Base-by-base conservation (phyloP, 2,888 invertebrate genomes). In the Esperia sulphurella region DNA sequence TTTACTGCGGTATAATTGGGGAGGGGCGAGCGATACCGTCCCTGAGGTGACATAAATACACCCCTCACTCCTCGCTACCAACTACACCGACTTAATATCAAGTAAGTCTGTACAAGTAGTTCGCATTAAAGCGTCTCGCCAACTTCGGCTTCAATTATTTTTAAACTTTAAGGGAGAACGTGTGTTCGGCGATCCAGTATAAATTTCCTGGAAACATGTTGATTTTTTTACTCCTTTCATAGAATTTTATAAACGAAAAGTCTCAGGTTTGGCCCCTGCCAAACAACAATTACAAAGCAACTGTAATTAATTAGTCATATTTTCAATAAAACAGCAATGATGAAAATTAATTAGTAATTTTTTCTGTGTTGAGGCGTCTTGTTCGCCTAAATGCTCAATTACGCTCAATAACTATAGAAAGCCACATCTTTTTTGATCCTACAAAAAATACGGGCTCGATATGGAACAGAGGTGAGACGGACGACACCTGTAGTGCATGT, bases 1-100 rank as follows among this genome's bases (percentile, higher is more conserved):
- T 88, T 89, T 89, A 89, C 88, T 89, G 88, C 87, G 88, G 88
- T 88, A 89, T 89, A 89, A 89, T 89, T 89, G 89, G 88, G 88
- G 83, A 83, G 88, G 89, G 85, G 86, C 79, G 85, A 83, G 80
- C 77, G 78, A 71, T 75, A 63, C 76, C 75, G 86, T 89, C 88
- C 89, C 89, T 69, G 82, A 89, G 89, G 89, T 88, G 88, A 88
- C 88, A 89, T 89, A 89, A 89, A 88, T 87, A 86, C 84, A 74
- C 80, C 80, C 84, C 84, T 75, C 65, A 61, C 76, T 69, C 74
- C 71, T 63, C 65, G 64, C 77, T 68, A 68, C 71, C 76, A 72
- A 79, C 80, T 78, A 78, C 81, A 79, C 75, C 65, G 75, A 65
- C 76, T 86, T 89, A 89, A 88, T 88, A 83, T 86, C 85, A 79